phyloP scores from a whole-genome alignment of 2,113 vertebrate species.

The Tychaedon coryphoeus region DNA sequence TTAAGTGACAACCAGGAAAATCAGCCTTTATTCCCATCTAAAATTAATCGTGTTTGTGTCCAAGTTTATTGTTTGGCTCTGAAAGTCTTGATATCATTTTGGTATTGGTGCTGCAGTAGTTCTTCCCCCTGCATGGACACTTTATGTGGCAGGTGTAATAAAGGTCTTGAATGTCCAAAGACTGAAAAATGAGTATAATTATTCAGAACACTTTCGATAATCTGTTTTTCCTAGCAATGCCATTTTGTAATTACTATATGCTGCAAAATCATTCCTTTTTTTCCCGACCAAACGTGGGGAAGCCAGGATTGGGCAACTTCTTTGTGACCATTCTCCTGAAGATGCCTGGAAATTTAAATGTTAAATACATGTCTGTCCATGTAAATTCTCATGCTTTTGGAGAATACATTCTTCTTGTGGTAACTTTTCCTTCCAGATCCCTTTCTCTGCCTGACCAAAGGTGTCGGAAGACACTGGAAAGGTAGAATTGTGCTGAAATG shows the following conservation, averaged over 20 bases:
- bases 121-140: rapidly evolving
- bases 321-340: not conserved
- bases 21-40: not conserved
- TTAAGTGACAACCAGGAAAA: not conserved
- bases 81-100: not conserved
- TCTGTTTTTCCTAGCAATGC: not conserved
- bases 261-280: not conserved
- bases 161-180: not conserved
- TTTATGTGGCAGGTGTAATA: rapidly evolving
- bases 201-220: not conserved
- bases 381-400: not conserved
- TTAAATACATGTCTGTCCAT: not conserved
- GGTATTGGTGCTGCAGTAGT: not conserved
- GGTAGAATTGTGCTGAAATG: not conserved
- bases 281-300: not conserved
- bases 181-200: not conserved
- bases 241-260: not conserved
- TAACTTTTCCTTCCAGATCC: not conserved
- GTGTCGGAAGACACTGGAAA: not conserved
- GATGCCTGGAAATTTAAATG: not conserved
- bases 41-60: not conserved
- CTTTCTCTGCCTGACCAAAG: not conserved
- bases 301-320: not conserved
- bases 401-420: not conserved
- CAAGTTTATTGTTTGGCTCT: not conserved